These are phyloP conservation scores for Leptopilina myrica DNA, from an alignment of 2,888 invertebrate genomes.

Conservation along the genomic window DNA sequence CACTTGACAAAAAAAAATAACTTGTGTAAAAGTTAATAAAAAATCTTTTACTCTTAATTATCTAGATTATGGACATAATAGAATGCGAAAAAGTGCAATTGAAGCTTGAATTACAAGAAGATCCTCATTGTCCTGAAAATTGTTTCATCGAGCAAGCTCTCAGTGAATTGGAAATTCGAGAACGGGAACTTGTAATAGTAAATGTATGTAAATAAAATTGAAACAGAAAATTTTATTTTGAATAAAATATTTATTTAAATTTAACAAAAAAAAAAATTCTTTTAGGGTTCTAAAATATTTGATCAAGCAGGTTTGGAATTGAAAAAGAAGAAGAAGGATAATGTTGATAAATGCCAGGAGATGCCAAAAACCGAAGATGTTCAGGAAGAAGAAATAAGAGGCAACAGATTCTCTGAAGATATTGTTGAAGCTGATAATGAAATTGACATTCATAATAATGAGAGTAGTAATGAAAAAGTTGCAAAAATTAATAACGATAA, in stretches of 20 bases:
- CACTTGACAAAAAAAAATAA: too few relatives aligned
- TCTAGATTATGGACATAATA: constrained; percentile 83
- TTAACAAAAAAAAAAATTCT: not conserved
- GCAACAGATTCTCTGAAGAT: not conserved
- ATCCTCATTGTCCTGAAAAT: constrained; percentile 88
- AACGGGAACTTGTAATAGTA: constrained; percentile 58
- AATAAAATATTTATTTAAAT: not conserved
- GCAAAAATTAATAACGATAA: constrained; percentile 21
- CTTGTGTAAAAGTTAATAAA: not conserved
- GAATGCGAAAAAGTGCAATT: constrained; percentile 84
- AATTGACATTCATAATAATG: not conserved
- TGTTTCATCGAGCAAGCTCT: constrained; percentile 92
- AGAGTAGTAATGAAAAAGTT: constrained; percentile 8
- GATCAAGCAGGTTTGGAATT: not conserved
- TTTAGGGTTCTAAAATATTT: not conserved
- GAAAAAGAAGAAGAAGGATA: not conserved
- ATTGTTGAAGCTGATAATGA: not conserved
- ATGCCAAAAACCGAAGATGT: not conserved
- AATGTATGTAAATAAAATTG: too few relatives aligned
- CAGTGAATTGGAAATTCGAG: constrained; percentile 80
- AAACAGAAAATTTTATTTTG: too few relatives aligned
- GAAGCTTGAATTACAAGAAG: constrained; percentile 78
- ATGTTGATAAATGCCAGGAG: not conserved
- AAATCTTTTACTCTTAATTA: constrained; percentile 13
- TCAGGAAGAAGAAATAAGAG: not conserved